A percentile compares a stretch with the other conserved stretches of the same genome.
phyloP scores from a whole-genome alignment of 2,113 vertebrate genomes.

The Zosterops hypoxanthus region DNA sequence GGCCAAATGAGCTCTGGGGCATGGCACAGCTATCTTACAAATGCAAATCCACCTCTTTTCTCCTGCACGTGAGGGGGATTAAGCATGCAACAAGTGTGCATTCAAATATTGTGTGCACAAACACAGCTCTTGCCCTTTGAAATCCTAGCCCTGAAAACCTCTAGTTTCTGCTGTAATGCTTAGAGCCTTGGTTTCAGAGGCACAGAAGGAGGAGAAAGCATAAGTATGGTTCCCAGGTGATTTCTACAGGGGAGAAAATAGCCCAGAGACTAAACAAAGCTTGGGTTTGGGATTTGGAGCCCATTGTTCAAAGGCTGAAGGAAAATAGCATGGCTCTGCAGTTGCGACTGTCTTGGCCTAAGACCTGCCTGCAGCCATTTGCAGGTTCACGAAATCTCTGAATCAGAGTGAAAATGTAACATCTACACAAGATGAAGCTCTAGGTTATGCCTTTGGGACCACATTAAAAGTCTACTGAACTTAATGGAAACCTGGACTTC shows the following conservation, averaged over 20 bases:
- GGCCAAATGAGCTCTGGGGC: background rate
- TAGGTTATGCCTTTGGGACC: background rate
- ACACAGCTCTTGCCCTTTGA: conserved; percentile 9
- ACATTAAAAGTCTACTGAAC: background rate
- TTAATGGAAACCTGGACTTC: background rate
- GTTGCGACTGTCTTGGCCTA: background rate
- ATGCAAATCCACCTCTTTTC: conserved; percentile 41
- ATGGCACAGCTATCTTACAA: conserved; percentile 2
- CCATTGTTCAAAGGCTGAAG: background rate
- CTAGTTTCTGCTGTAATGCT: background rate
- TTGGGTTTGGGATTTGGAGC: background rate
- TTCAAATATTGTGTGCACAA: conserved; percentile 48
- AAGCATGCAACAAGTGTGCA: background rate
- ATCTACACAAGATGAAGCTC: background rate
- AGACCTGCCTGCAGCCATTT: background rate
- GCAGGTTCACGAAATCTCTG: background rate
- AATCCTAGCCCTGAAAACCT: background rate
- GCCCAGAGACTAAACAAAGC: accelerated
- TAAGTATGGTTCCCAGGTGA: background rate
- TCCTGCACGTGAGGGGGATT: conserved; percentile 3
- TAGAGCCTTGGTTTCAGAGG: background rate
- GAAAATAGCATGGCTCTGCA: background rate
- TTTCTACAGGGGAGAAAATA: background rate
- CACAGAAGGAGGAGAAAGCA: background rate
- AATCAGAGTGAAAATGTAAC: background rate